A percentile compares a stretch with the other conserved stretches of the same genome.
Conservation (phyloP, 2,797 vertebrate genomes). For the Salmo trutta region DNA sequence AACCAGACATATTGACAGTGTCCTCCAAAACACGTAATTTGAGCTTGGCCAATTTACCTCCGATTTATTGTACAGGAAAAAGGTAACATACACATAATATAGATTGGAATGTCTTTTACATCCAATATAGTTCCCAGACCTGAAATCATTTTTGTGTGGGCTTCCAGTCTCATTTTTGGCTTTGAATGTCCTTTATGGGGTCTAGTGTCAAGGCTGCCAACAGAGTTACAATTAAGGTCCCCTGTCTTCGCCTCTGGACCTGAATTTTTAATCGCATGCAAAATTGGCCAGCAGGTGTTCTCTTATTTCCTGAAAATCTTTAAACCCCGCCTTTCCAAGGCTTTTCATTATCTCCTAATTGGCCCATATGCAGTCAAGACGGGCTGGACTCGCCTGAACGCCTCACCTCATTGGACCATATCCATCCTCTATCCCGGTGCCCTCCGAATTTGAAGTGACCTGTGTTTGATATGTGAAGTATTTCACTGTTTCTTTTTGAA, state of each 20-base stretch:
- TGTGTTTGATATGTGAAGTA: background rate
- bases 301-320: constrained; percentile 50
- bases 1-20: constrained; percentile 65
- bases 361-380: constrained; percentile 73
- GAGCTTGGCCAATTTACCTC: constrained; percentile 55
- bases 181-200: constrained; percentile 14
- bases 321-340: constrained; percentile 53
- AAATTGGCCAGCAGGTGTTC: constrained; percentile 69
- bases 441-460: background rate
- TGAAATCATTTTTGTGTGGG: too few relatives aligned
- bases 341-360: constrained; percentile 77
- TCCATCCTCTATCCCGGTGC: constrained; percentile 35
- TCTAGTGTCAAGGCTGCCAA: constrained; percentile 26
- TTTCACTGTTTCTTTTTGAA: background rate
- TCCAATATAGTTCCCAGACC: constrained; percentile 30
- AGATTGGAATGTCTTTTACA: constrained; percentile 63
- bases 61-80: constrained; percentile 71
- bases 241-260: constrained; percentile 14
- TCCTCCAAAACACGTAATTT: constrained; percentile 49
- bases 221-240: background rate
- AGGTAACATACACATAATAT: constrained; percentile 65
- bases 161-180: constrained; percentile 27
- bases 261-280: constrained; percentile 53
- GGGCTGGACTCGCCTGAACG: constrained; percentile 58
- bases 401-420: constrained; percentile 59